Evolutionary conservation across 30 jellyfish, hydroid and myxozoan genomes (phyloP), one percentile per base, ranked within the genome.

Genomic region (Aurelia aurita): DNA sequence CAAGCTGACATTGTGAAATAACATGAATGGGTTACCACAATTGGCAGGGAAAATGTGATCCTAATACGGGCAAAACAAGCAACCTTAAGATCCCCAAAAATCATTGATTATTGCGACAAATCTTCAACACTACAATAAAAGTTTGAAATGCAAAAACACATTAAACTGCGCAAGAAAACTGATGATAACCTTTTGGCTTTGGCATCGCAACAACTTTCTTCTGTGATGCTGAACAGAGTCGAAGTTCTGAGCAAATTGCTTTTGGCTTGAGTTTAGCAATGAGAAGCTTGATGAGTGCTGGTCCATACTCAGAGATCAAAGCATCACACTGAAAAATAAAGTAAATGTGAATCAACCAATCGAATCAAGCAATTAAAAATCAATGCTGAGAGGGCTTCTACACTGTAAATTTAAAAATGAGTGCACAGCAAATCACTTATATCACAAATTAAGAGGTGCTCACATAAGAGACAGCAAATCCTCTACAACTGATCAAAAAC

Each of bases 291-390:
- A 82, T 82, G 27, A 82, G 69, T 54, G 27, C 57, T 13, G 59
- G 58, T 69, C 92, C 92, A 70, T 82, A 82, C 31, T 82, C 92
- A 19, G 79, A 32, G 44, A 82, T 71, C 85, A 82, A 71, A n/a
- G 92, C 92, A 69, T 82, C 86, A 26, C 92, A 82, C 92, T 55
- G n/a, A n/a, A n/a, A n/a, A n/a, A n/a, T n/a, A 7, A 39, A 39
- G 51, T 6, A 39, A 39, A 39, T 9, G 13, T 6, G 9, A 5
- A 34, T 58, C 7, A 68, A 68, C 3, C 16, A 44, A 5, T 63
- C 9, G 23, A 31, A 29, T 23, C 0, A 68, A 23, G 46, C 18
- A 68, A 0, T 60, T 3, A 63, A 63, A 7, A 3, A 22, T 18
- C 27, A 4, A 55, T 18, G 46, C 46, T 34, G 46, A 34, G 46